Conservation (phyloP, 2,113 vertebrate genomes). For the Mesembrinibis cayennensis region DNA sequence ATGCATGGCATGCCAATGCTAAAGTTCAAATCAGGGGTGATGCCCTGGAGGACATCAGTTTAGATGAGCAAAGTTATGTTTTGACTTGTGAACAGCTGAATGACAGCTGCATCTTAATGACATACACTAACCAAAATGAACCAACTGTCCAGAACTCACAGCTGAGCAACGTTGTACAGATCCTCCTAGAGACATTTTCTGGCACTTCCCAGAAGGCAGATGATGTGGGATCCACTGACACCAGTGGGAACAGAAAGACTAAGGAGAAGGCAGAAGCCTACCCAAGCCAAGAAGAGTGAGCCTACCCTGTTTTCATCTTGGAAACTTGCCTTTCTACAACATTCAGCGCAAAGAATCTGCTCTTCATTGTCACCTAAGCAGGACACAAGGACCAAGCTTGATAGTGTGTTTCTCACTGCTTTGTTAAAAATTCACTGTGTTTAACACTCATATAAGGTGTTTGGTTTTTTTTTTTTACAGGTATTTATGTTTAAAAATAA, state of each 20-base stretch:
- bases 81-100: neutral
- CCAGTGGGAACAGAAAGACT: neutral
- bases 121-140: neutral
- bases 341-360: neutral
- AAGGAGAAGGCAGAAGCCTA: neutral
- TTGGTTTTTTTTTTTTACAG: neutral
- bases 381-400: neutral
- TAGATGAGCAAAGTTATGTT: neutral
- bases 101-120: neutral
- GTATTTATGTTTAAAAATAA: neutral
- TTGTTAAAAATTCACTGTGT: neutral
- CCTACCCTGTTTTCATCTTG: neutral
- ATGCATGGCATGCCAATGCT: neutral
- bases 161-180: neutral
- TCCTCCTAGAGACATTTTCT: neutral
- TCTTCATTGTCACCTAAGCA: neutral
- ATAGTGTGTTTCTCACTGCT: neutral
- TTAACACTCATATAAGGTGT: neutral
- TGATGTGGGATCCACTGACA: neutral
- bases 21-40: neutral
- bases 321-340: neutral
- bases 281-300: neutral
- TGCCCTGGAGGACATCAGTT: neutral
- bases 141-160: neutral
- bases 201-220: neutral